These are phyloP conservation scores for Cataglyphis hispanica DNA, from an alignment of 1,140 invertebrate species.

Conservation along the genomic window DNA sequence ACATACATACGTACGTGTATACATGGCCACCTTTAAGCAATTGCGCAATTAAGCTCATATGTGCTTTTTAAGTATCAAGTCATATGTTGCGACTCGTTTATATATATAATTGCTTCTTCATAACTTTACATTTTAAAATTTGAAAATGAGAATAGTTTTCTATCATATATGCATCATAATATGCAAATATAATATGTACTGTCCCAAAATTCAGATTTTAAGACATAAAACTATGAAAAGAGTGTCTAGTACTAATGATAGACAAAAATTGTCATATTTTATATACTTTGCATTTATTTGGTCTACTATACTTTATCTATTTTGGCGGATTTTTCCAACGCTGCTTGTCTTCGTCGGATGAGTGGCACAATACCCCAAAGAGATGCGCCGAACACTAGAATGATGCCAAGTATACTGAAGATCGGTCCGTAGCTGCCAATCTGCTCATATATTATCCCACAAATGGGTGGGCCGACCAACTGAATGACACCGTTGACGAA, in stretches of 20 bases:
- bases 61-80: slow-evolving; percentile 23
- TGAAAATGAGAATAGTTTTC: not conserved
- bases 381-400: slow-evolving; percentile 90
- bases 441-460: slow-evolving; percentile 89
- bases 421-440: slow-evolving; percentile 90
- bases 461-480: slow-evolving; percentile 92
- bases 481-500: slow-evolving; percentile 94
- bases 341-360: slow-evolving; percentile 86
- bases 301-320: slow-evolving; percentile 77
- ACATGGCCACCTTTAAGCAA: slow-evolving; percentile 20
- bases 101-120: not conserved
- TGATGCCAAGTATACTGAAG: slow-evolving; percentile 90
- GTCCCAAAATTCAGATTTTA: slow-evolving; percentile 9
- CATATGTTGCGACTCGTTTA: not conserved
- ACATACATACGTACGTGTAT: not conserved
- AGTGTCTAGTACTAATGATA: not conserved
- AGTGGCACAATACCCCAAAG: slow-evolving; percentile 92
- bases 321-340: slow-evolving; percentile 67
- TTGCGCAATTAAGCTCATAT: slow-evolving; percentile 49
- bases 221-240: slow-evolving; percentile 15
- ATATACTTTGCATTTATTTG: slow-evolving; percentile 23
- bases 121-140: slow-evolving; percentile 17
- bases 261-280: slow-evolving; percentile 33
- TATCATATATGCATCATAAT: not conserved
- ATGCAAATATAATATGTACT: not conserved